Percentiles rank a stretch among this genome's conserved stretches.
Evolutionary conservation across 2,797 vertebrate genomes (phyloP).

Genomic region (Paguma larvata): DNA sequence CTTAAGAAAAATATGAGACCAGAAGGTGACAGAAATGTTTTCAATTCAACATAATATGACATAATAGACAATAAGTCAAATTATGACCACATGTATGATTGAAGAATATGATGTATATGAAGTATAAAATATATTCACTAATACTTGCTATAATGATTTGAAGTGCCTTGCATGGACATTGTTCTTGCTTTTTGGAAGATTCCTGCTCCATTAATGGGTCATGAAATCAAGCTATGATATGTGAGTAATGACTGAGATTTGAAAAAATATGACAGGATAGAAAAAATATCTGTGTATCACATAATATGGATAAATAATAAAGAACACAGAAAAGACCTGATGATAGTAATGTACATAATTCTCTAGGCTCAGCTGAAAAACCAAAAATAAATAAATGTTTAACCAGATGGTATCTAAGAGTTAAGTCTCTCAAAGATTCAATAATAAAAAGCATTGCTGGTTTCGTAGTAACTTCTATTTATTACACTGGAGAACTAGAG

Average conservation of each 20-base stretch:
- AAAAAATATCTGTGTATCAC: not conserved
- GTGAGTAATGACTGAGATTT: not conserved
- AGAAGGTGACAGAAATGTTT: not conserved
- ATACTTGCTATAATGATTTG: not conserved
- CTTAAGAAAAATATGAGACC: slow-evolving; percentile 22
- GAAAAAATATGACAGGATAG: not conserved
- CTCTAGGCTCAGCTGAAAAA: not conserved
- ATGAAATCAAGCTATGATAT: not conserved
- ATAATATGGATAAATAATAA: not conserved
- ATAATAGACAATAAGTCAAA: not conserved
- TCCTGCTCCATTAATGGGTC: not conserved
- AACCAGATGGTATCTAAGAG: not conserved
- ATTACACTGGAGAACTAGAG: not conserved
- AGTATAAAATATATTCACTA: not conserved
- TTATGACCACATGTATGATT: not conserved
- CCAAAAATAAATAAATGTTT: slow-evolving; percentile 17
- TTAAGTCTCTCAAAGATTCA: slow-evolving; percentile 7
- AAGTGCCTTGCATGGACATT: not conserved
- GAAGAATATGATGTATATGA: not conserved
- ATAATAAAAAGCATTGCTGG: not conserved
- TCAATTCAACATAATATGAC: not conserved
- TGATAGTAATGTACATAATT: not conserved
- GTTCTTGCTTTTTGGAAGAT: not conserved
- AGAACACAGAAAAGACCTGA: not conserved
- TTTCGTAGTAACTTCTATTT: not conserved